These are phyloP conservation scores for Neoniphon sammara DNA, from an alignment of 2,797 vertebrate species.

Conservation along the genomic window DNA sequence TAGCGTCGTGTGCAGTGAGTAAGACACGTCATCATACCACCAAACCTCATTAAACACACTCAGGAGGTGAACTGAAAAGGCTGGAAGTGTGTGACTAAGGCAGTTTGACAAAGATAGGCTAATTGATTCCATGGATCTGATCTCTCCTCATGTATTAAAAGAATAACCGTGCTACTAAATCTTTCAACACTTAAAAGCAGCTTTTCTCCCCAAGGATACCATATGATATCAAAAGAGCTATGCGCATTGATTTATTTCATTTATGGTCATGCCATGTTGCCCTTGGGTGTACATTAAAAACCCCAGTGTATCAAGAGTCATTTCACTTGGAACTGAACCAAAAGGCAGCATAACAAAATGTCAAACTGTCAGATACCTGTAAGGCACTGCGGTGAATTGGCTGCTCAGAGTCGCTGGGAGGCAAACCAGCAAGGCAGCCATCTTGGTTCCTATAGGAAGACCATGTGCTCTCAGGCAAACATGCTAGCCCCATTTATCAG, in stretches of 20 bases:
- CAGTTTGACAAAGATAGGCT: background rate
- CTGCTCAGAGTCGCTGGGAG: slow-evolving; percentile 30
- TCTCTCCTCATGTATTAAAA: background rate
- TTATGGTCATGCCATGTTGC: background rate
- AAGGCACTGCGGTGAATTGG: slow-evolving; percentile 4
- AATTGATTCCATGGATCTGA: background rate
- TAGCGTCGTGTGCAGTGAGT: background rate
- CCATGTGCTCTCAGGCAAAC: slow-evolving; percentile 49
- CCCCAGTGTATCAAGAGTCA: slow-evolving; percentile 1
- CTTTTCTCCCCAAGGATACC: background rate
- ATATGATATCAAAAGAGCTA: background rate
- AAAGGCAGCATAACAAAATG: slow-evolving; percentile 3
- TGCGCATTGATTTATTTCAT: slow-evolving; percentile 31
- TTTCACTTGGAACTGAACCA: slow-evolving; percentile 18
- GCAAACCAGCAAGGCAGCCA: slow-evolving; percentile 30
- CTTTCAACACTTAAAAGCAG: background rate
- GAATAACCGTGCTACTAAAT: background rate
- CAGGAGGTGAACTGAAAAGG: background rate
- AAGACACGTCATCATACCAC: slow-evolving; percentile 1
- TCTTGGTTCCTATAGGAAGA: slow-evolving; percentile 39
- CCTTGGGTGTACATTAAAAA: slow-evolving; percentile 24
- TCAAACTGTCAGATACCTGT: slow-evolving; percentile 21
- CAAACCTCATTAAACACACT: background rate
- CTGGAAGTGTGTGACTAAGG: background rate
- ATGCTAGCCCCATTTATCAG: slow-evolving; percentile 48